phyloP scores from a whole-genome alignment of 2,888 invertebrate species.

The Morpho helenor region DNA sequence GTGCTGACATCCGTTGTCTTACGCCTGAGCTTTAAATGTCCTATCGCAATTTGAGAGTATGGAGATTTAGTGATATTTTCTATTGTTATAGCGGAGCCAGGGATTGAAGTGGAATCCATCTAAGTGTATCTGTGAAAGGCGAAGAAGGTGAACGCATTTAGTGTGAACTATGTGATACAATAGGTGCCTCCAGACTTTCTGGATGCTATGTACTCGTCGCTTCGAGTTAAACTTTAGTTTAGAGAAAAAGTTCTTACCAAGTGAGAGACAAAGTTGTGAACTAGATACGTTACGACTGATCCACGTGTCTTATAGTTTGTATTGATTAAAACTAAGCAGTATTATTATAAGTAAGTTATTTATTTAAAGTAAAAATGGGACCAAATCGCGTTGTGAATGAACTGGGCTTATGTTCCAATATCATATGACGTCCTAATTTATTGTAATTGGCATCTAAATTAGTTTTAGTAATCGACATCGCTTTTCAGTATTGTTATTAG shows the following conservation, averaged over 20 bases:
- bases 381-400: conserved; percentile 67
- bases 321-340: conserved; percentile 55
- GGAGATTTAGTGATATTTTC: conserved; percentile 37
- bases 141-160: conserved; percentile 26
- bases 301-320: conserved; percentile 46
- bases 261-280: conserved; percentile 26
- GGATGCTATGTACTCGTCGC: background rate
- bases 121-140: conserved; percentile 62
- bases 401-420: conserved; percentile 27
- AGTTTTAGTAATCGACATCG: conserved; percentile 35
- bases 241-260: conserved; percentile 19
- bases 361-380: conserved; percentile 57
- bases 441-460: conserved; percentile 17
- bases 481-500: conserved; percentile 46
- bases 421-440: conserved; percentile 11
- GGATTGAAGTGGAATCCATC: conserved; percentile 72
- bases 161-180: background rate
- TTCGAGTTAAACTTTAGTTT: background rate
- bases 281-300: conserved; percentile 41
- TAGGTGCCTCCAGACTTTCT: background rate
- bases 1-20: conserved; percentile 70
- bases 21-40: conserved; percentile 35
- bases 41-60: conserved; percentile 8
- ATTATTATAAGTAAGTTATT: conserved; percentile 61
- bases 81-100: conserved; percentile 66